Evolutionary conservation across 2,797 vertebrate species (phyloP).

Genomic region (Corythornis leucogaster): DNA sequence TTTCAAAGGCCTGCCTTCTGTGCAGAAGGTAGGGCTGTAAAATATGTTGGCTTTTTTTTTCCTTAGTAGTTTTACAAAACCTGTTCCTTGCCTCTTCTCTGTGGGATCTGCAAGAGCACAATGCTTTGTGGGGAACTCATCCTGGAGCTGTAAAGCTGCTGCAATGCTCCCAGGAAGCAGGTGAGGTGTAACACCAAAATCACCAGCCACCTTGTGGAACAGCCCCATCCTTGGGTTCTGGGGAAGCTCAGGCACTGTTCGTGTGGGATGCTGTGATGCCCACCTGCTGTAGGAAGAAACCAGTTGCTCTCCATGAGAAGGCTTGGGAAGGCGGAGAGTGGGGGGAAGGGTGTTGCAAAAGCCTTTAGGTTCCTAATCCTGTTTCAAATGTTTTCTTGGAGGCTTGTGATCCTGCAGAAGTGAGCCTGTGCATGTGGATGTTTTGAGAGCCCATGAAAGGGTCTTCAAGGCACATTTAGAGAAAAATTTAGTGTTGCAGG

Average conservation of each 20-base stretch:
- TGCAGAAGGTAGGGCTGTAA: background rate
- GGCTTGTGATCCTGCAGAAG: background rate
- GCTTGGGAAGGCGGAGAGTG: background rate
- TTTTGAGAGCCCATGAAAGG: background rate
- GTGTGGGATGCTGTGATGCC: background rate
- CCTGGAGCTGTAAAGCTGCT: background rate
- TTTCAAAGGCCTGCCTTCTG: slow-evolving; percentile 12
- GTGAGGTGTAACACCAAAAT: background rate
- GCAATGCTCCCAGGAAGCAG: background rate
- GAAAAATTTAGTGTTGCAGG: background rate
- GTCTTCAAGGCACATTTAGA: background rate
- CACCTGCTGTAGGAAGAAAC: background rate
- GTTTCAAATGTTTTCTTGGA: background rate
- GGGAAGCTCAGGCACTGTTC: background rate
- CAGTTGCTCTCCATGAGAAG: accelerated
- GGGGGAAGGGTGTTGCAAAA: background rate
- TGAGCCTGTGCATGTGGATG: too few species aligned
- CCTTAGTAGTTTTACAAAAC: background rate
- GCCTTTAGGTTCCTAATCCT: background rate
- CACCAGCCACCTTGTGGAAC: background rate
- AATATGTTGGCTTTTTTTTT: background rate
- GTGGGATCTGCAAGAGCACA: accelerated
- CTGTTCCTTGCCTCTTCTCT: background rate
- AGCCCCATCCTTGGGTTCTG: background rate
- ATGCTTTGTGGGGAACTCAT: background rate